Percentiles rank a stretch among this genome's conserved stretches.
Evolutionary conservation across 2,113 vertebrate genomes (phyloP).

Genomic region (Brachirus orientalis): DNA sequence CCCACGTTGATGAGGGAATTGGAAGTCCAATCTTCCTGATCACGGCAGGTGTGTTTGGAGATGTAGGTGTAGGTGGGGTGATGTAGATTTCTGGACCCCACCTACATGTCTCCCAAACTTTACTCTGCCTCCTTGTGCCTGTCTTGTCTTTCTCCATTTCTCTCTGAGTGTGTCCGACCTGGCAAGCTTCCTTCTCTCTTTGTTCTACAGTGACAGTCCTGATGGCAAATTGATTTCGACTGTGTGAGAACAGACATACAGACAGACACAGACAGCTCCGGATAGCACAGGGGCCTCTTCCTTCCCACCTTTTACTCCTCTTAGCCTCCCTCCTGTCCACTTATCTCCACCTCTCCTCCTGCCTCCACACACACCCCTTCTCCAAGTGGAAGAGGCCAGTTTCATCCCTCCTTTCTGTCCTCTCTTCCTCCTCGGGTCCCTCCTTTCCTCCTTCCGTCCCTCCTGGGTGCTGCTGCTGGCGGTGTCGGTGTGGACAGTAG

Average conservation of each 20-base stretch:
- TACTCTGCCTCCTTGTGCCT: slow-evolving; percentile 72
- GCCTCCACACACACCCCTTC: slow-evolving; percentile 77
- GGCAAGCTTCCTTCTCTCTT: slow-evolving; percentile 94
- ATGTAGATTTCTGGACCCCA: slow-evolving; percentile 38
- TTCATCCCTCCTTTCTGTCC: slow-evolving; percentile 85
- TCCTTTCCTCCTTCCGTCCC: slow-evolving; percentile 71
- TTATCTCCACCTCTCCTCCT: slow-evolving; percentile 61
- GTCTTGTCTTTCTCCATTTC: slow-evolving; percentile 84
- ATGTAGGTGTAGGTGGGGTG: slow-evolving; percentile 61
- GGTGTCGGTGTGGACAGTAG: slow-evolving; percentile 81
- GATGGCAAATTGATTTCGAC: slow-evolving; percentile 99
- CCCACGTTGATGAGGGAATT: slow-evolving; percentile 67
- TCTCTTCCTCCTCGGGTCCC: slow-evolving; percentile 83
- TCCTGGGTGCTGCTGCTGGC: slow-evolving; percentile 74
- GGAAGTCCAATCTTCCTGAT: slow-evolving; percentile 64
- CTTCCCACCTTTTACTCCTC: slow-evolving; percentile 52
- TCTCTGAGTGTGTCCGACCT: slow-evolving; percentile 86
- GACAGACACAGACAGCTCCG: slow-evolving; percentile 87
- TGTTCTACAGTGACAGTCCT: slow-evolving; percentile 97
- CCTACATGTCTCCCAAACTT: slow-evolving; percentile 61
- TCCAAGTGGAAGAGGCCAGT: slow-evolving; percentile 81
- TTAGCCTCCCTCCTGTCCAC: slow-evolving; percentile 67
- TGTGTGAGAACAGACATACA: slow-evolving; percentile 93
- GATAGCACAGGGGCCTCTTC: slow-evolving; percentile 82
- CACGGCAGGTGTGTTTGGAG: slow-evolving; percentile 69